These are phyloP conservation scores for Himalopsyche kuldschensis DNA, from an alignment of 2,888 invertebrate genomes.

Conservation along the genomic window DNA sequence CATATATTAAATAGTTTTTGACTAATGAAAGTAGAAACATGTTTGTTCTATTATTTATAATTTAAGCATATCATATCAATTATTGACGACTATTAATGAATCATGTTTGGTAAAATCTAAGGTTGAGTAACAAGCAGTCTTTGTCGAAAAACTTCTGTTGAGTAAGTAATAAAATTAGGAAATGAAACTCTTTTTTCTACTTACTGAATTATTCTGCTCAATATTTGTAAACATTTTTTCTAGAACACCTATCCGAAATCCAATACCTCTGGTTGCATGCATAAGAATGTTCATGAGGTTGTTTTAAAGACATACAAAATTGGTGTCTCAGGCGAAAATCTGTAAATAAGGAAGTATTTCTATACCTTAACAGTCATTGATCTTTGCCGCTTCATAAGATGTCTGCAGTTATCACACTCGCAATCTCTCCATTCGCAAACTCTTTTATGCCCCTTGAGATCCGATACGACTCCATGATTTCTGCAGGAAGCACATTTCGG, in stretches of 20 bases:
- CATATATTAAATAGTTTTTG: no score
- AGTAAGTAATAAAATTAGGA: background rate
- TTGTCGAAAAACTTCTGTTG: no score
- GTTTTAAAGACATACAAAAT: background rate
- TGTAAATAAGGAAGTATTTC: background rate
- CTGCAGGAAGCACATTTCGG: conserved; percentile 69
- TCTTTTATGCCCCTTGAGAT: conserved; percentile 84
- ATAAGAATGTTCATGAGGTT: background rate
- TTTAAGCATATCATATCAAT: no score
- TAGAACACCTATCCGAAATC: background rate
- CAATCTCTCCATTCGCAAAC: conserved; percentile 87
- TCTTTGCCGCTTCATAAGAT: conserved; percentile 70
- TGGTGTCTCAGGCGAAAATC: background rate
- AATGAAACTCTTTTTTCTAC: background rate
- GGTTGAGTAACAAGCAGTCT: no score
- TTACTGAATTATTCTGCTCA: background rate
- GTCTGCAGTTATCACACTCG: conserved; percentile 77
- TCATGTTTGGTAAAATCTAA: no score
- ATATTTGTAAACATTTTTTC: background rate
- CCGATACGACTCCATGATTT: conserved; percentile 87
- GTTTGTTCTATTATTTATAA: no score
- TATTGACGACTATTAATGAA: no score
- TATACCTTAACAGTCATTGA: conserved; percentile 66
- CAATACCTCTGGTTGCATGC: background rate
- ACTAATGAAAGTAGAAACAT: no score